These are phyloP conservation scores for Toxotes chatareus DNA, from an alignment of 2,113 vertebrate species.

Conservation along the genomic window DNA sequence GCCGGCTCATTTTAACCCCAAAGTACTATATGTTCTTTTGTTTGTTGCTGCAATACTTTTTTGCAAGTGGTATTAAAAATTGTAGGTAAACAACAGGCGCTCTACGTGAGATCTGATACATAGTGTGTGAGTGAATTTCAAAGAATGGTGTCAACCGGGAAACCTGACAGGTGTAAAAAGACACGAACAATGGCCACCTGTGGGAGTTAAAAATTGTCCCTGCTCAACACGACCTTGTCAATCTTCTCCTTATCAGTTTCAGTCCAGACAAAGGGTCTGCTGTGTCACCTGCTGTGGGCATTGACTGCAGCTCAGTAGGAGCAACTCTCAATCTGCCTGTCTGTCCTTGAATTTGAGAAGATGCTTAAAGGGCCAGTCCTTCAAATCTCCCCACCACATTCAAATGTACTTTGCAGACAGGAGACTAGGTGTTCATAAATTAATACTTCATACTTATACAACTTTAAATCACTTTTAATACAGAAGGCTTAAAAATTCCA, in stretches of 20 bases:
- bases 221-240: constrained; percentile 64
- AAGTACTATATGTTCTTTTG: background rate
- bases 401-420: background rate
- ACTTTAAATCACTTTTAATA: background rate
- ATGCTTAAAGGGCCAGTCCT: constrained; percentile 17
- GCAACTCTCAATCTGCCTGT: background rate
- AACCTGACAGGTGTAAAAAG: constrained; percentile 48
- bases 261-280: constrained; percentile 57
- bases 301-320: constrained; percentile 36
- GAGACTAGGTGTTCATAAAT: background rate
- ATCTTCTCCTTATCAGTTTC: constrained; percentile 49
- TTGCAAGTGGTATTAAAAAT: background rate
- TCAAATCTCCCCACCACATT: background rate
- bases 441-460: background rate
- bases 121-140: constrained; percentile 1
- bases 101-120: background rate
- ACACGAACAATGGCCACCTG: constrained; percentile 48
- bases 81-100: background rate
- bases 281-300: constrained; percentile 54
- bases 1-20: too few species aligned
- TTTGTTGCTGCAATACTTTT: background rate
- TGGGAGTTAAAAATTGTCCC: constrained; percentile 49
- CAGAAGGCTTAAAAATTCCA: background rate
- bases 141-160: constrained; percentile 12
- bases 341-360: constrained; percentile 50